Base-by-base conservation (phyloP, 2,888 invertebrate genomes). In the Brenthis ino region DNA sequence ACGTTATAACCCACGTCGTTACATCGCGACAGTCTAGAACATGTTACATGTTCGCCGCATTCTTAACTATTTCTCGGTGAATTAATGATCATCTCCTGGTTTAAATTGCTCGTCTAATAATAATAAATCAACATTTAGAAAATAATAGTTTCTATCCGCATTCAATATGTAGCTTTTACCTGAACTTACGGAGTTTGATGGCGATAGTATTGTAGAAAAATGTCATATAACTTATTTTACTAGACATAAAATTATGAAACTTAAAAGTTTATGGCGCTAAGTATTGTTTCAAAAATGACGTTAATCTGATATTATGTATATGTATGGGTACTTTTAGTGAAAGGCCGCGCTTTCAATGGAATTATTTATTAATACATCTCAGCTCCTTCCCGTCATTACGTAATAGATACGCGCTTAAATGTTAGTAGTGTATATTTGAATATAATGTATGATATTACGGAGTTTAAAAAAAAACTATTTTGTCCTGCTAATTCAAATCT, bases 331-430 rank as follows among this genome's bases (percentile, higher is more conserved):
- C 16, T 56, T 67, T 58, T 48, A 74, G 80, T 79, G 80, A 80
- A 80, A 80, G 80, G 79, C 70, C 53, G 61, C 68, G 72, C 72
- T 74, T 77, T 75, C 72, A 69, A 75, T 72, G 68, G 71, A 53
- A 64, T 58, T 68, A 57, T 65, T 75, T 75, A 76, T 76, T 70
- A 75, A 75, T 75, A 76, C 73, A 65, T 68, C 65, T 68, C 71
- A 68, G 70, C 74, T 71, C 69, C 74, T 72, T 73, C 73, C 71
- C 58, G 67, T 50, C 64, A 55, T 79, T 79, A 74, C 64, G 75
- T 73, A 77, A 78, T 51, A 43, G 37, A 43, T 43, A 48, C 55
- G 57, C 66, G 47, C 66, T 47, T 57, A 48, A 16, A 65, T 47
- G 53, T 20, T 33, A 50, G 33, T 51, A 50, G 33, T 51, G 28